Evolutionary conservation across 1,140 invertebrate species (phyloP).

Genomic region (Ceratina japonica): DNA sequence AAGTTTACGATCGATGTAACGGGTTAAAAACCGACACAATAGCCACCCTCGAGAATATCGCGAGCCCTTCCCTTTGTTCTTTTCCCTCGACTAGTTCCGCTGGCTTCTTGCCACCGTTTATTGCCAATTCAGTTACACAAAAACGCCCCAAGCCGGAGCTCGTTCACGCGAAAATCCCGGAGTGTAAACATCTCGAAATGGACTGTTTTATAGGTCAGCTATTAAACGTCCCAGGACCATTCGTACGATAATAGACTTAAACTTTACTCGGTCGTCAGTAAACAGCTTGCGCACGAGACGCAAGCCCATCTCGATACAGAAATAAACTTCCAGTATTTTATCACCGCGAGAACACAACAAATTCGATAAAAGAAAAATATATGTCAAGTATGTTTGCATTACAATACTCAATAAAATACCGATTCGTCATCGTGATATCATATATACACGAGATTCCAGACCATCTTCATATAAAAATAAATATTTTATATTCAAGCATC

Average conservation of each 20-base stretch:
- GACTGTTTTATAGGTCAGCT: conserved; percentile 48
- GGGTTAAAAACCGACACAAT: conserved; percentile 32
- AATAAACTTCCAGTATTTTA: neutral
- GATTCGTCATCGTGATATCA: too few relatives aligned
- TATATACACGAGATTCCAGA: too few relatives aligned
- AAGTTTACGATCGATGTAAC: conserved; percentile 35
- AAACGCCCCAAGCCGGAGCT: neutral
- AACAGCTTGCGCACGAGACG: neutral
- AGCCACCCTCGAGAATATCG: neutral
- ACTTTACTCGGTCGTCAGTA: neutral
- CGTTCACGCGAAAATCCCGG: conserved; percentile 42
- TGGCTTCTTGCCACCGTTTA: conserved; percentile 50
- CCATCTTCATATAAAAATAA: too few relatives aligned
- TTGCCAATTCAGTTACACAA: conserved; percentile 39
- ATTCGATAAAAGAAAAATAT: too few relatives aligned
- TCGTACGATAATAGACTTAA: conserved; percentile 24
- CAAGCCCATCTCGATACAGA: too few relatives aligned
- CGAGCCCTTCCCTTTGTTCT: conserved; percentile 45
- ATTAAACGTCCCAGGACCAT: conserved; percentile 37
- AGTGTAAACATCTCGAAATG: conserved; percentile 45
- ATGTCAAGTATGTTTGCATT: too few relatives aligned
- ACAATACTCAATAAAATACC: too few relatives aligned
- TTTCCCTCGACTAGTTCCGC: neutral
- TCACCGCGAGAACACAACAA: too few relatives aligned
- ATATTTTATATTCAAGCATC: too few relatives aligned